Percentiles rank a stretch among this genome's conserved stretches.
Conservation (phyloP, 1,140 invertebrate genomes). For the Potamilus streckersoni region DNA sequence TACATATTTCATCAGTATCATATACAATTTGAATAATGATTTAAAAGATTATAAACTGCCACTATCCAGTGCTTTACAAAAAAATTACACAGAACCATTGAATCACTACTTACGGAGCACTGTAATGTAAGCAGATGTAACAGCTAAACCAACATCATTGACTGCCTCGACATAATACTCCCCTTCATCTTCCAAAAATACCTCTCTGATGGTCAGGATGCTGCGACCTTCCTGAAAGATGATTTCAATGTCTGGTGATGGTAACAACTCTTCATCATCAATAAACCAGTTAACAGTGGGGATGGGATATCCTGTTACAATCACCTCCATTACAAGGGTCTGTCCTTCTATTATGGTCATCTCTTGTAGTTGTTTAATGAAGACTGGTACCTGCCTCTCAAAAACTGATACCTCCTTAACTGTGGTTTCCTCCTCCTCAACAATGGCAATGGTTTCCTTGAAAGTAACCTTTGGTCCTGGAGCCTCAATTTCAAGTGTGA, state of each 20-base stretch:
- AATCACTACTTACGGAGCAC: conserved; percentile 58
- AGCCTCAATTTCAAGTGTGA: conserved; percentile 19
- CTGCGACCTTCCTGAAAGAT: conserved; percentile 49
- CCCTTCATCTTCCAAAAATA: conserved; percentile 64
- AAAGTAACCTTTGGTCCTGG: too few relatives aligned
- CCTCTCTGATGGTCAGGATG: conserved; percentile 56
- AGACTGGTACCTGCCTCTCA: conserved; percentile 43
- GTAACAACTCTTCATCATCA: conserved; percentile 57
- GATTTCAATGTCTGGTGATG: conserved; percentile 58
- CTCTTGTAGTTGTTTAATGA: conserved; percentile 57
- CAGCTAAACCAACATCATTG: conserved; percentile 61
- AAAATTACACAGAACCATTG: neutral
- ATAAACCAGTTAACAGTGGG: conserved; percentile 61
- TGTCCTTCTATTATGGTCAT: conserved; percentile 58
- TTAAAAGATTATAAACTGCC: too few relatives aligned
- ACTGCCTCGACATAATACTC: conserved; percentile 61
- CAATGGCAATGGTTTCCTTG: too few relatives aligned
- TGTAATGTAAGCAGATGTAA: conserved; percentile 59
- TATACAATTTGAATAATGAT: too few relatives aligned
- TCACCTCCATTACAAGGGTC: conserved; percentile 52
- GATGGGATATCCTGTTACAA: conserved; percentile 51
- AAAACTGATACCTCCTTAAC: too few relatives aligned
- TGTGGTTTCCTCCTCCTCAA: too few relatives aligned
- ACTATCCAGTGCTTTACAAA: too few relatives aligned
- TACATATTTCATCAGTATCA: too few relatives aligned